Base-by-base conservation (phyloP, 2,113 vertebrate species). In the Phycodurus eques region DNA sequence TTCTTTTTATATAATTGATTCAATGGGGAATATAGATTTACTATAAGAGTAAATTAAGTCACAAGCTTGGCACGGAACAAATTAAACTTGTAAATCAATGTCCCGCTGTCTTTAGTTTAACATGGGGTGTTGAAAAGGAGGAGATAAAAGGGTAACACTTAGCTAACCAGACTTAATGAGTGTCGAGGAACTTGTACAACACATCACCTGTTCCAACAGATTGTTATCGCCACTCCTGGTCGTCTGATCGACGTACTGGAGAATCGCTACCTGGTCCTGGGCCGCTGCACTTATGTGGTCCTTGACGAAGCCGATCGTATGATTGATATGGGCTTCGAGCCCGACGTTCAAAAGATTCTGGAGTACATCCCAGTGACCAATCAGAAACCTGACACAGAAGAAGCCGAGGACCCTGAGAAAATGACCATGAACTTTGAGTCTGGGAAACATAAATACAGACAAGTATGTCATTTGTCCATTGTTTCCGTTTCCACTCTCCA, bases 251-350 rank as follows among this genome's bases (percentile, higher is more conserved):
- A 99, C 0, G 97, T 99, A 69, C 84, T 99, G 84, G 97, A 99
- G 92, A 99, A 98, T 82, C 94, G 97, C 0, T 99, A 99, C 90
- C 87, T 99, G 80, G 97, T 99, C 64, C 87, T 99, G 81, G 96
- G 97, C 88, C 95, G 97, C 81, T 99, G 97, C 79, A 99, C 97
- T 2, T 99, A 99, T 5, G 95, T 98, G 86, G 97, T 99, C 75
- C 93, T 99, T 69, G 97, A 99, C 0, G 97, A 99, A 88, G 97
- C 97, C 0, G 97, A 99, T 15, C 93, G 97, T 70, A 99, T 99
- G 97, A 99, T 99, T 39, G 97, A 99, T 90, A 99, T 99, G 97
- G 97, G 97, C 81, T 99, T 99, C 6, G 97, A 99, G 88, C 97
- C 97, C 0, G 97, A 99, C 0, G 97, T 99, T 57, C 96, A 99